Percentiles rank a stretch among this genome's conserved stretches.
phyloP scores from a whole-genome alignment of 2,797 vertebrate species.

The Neosilurus mollespiculum region DNA sequence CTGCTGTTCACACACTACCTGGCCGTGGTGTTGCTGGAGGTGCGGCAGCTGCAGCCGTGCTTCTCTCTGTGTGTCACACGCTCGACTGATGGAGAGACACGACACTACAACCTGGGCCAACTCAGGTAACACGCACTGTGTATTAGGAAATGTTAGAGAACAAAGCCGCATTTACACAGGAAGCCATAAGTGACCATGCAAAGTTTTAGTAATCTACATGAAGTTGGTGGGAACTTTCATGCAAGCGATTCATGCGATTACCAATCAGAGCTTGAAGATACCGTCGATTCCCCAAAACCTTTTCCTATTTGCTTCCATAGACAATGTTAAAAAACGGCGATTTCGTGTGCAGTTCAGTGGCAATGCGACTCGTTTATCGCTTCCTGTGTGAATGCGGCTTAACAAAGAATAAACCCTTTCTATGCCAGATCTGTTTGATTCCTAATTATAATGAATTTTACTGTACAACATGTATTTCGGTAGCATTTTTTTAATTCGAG shows the following conservation, averaged over 20 bases:
- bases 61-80: constrained; percentile 89
- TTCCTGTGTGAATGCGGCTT: no score
- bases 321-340: no score
- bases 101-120: constrained; percentile 89
- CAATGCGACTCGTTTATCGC: no score
- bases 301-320: no score
- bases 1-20: constrained; percentile 95
- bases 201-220: no score
- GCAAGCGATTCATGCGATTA: no score
- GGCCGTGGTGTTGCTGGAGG: constrained; percentile 90
- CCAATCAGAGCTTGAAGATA: no score
- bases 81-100: constrained; percentile 86
- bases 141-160: neutral
- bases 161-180: no score
- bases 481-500: neutral
- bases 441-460: neutral
- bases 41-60: constrained; percentile 86
- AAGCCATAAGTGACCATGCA: no score
- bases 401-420: neutral
- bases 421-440: neutral
- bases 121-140: constrained; percentile 76
- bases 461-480: neutral
- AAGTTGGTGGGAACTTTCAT: no score
- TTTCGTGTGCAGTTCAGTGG: no score
- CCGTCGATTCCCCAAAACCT: no score